Base-by-base conservation (phyloP, 92 coral and sea anemone genomes). In the Montipora capitata region DNA sequence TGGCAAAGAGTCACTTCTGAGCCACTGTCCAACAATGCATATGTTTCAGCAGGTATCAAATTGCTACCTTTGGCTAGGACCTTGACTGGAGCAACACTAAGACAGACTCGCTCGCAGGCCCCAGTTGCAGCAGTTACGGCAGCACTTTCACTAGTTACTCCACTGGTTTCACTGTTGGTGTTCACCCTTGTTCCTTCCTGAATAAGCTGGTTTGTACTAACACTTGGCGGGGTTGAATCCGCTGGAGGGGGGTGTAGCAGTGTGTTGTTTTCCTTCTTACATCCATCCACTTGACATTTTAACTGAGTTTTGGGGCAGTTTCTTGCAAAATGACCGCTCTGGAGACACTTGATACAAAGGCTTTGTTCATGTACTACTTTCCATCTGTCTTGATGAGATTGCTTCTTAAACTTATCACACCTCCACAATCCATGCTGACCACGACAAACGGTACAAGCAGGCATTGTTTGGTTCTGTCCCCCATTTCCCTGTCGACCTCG, bases 331-430 rank as follows among this genome's bases (percentile, higher is more conserved):
- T 91, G 94, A 64, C 93, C 94, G 35, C 57, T 67, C 10, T 83
- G 74, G 2, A 88, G 85, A 65, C 96, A 94, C 83, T 87, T 93
- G 67, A 85, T 82, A 78, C 94, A 93, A 51, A 94, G 93, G n/a
- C 76, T 82, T 69, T 91, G 57, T 17, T 73, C 78, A 14, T 65
- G 76, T 7, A 93, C 90, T 4, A 91, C 40, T n/a, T 87, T 84
- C 61, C 76, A 52, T 13, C 63, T 91, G 38, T 74, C 80, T 27
- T 59, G 68, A 45, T 81, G 72, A 3, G 79, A 40, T 35, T 81
- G 64, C 11, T 43, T 16, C 68, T 91, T 94, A 40, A 94, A 91
- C 15, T 59, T 85, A 41, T 82, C 89, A 45, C 97, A 94, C 65
- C 81, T 90, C 97, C 95, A 94, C 14, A 92, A 14, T 20, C 93